Evolutionary conservation across 2,113 vertebrate species (phyloP).

Genomic region (Tragulus kanchil): DNA sequence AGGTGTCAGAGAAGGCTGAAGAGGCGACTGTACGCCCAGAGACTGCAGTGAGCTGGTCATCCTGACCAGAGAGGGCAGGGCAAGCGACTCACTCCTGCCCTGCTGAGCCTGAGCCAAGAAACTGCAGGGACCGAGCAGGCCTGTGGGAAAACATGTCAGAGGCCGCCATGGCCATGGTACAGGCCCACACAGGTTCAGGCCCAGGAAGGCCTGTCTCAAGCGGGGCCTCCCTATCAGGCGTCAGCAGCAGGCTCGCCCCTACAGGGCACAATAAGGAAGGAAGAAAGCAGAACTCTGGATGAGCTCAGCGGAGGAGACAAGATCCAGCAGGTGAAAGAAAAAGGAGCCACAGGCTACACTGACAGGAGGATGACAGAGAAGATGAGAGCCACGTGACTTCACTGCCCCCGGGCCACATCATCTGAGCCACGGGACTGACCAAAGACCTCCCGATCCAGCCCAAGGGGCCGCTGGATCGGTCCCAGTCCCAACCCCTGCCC

Average conservation of each 20-base stretch:
- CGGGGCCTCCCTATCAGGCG: neutral
- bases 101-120: neutral
- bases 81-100: neutral
- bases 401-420: neutral
- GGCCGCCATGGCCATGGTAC: neutral
- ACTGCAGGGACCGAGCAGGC: neutral
- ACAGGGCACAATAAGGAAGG: constrained; percentile 11
- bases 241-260: neutral
- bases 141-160: neutral
- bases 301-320: constrained; percentile 51
- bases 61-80: neutral
- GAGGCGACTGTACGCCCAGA: neutral
- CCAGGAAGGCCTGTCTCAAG: neutral
- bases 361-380: neutral
- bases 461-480: neutral
- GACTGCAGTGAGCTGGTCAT: neutral
- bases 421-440: neutral
- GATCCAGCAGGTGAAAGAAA: constrained; percentile 42
- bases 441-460: neutral
- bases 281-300: neutral
- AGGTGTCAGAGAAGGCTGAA: neutral
- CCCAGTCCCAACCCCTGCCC: neutral
- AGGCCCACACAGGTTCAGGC: neutral
- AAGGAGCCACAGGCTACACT: neutral
- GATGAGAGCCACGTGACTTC: neutral